Base-by-base conservation (phyloP, 2,888 invertebrate species). In the Lasioglossum morio region DNA sequence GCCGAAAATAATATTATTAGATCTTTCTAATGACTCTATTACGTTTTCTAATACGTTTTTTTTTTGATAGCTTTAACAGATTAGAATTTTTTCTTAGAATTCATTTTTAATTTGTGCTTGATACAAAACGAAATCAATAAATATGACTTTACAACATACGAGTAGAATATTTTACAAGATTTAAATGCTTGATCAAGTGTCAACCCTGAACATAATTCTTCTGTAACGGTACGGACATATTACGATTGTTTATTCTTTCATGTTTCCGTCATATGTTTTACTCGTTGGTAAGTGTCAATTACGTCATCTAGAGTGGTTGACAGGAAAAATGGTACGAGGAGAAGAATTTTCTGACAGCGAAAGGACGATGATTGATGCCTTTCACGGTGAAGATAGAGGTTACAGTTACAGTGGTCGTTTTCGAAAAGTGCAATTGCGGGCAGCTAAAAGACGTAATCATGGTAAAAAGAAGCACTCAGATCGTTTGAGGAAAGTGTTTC, bases 291-390 rank as follows among this genome's bases (percentile, higher is more conserved):
- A 57, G 57, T n/a, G 57, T 57, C 57, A 57, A 57, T 57, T 57
- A 57, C n/a, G n/a, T 57, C n/a, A n/a, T n/a, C n/a, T 57, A 4
- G 10, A n/a, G n/a, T 12, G n/a, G 57, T n/a, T 57, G 57, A 57
- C 57, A 57, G n/a, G 57, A n/a, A 12, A 57, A 57, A 57, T 12
- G 57, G n/a, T 57, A 12, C 57, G 12, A 1, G n/a, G 4, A n/a
- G 57, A 57, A 57, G 57, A 57, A 57, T n/a, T n/a, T 57, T n/a
- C 57, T 57, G 57, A 57, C 57, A n/a, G 57, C 3, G 57, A 12
- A n/a, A 57, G n/a, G 57, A 12, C 57, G 57, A 57, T 57, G 57
- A 57, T n/a, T n/a, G 57, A 57, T 57, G 57, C 57, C n/a, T 57
- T 57, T n/a, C n/a, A 10, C 57, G n/a, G 4, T 12, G n/a, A 57